Percentiles rank a stretch among this genome's conserved stretches.
phyloP scores from a whole-genome alignment of 2,797 vertebrate species.

The Aldrovandia affinis region DNA sequence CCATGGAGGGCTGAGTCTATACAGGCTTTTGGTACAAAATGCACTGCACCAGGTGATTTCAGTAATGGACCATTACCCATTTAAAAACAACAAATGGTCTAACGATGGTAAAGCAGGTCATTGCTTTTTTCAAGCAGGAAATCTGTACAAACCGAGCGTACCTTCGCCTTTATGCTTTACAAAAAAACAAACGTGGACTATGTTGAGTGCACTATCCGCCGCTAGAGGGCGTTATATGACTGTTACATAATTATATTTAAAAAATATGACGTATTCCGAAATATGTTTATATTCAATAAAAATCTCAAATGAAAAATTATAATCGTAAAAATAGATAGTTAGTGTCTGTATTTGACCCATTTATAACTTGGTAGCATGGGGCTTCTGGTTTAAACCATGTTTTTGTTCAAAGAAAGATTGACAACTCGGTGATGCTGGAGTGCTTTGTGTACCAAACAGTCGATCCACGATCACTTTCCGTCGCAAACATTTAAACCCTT shows the following conservation, averaged over 20 bases:
- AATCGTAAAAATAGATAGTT: not conserved
- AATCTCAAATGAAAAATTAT: not conserved
- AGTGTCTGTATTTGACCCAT: not conserved
- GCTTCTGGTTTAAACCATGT: not conserved
- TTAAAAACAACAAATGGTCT: too few species aligned
- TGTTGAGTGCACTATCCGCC: not conserved
- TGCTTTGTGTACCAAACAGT: not conserved
- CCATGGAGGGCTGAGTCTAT: too few species aligned
- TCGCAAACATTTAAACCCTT: not conserved
- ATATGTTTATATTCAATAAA: not conserved
- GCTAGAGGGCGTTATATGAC: slow-evolving; percentile 1
- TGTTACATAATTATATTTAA: slow-evolving; percentile 4
- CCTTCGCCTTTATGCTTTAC: not conserved
- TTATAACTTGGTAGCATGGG: not conserved
- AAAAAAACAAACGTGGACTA: not conserved
- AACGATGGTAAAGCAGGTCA: too few species aligned
- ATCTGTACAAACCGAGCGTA: not conserved
- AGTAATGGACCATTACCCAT: too few species aligned
- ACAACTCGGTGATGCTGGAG: not conserved
- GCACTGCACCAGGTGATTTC: too few species aligned
- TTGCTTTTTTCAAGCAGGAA: not conserved
- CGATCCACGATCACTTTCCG: not conserved
- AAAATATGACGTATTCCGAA: not conserved
- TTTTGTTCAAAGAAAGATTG: not conserved
- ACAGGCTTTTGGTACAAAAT: too few species aligned